Conservation (phyloP, 2,888 invertebrate genomes). For the Lysandra bellargus region DNA sequence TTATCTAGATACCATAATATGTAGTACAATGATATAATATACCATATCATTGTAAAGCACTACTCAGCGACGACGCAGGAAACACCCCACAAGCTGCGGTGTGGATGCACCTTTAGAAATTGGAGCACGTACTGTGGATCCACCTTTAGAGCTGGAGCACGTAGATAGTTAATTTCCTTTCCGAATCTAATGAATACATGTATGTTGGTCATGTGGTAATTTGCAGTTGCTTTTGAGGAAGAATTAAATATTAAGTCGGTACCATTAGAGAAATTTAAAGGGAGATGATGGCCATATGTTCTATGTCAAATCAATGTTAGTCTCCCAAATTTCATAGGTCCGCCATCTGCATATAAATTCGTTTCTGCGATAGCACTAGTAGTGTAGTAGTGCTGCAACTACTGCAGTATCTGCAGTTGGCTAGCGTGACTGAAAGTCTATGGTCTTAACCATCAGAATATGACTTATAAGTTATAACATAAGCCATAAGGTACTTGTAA, state of each 20-base stretch:
- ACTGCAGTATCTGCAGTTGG: background rate
- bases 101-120: background rate
- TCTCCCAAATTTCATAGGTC: background rate
- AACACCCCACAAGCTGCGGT: conserved; percentile 4
- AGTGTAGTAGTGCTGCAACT: too few species aligned
- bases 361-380: too few species aligned
- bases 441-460: too few species aligned
- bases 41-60: background rate
- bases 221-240: background rate
- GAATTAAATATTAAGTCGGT: background rate
- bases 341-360: background rate
- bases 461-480: too few species aligned
- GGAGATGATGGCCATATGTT: too few species aligned
- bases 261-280: background rate
- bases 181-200: conserved; percentile 8
- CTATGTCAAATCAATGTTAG: too few species aligned
- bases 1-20: background rate
- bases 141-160: conserved; percentile 3
- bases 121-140: background rate
- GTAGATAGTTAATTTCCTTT: conserved; percentile 5
- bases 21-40: background rate
- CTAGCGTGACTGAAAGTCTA: background rate
- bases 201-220: background rate
- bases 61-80: background rate
- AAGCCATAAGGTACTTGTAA: too few species aligned